Evolutionary conservation across 2,797 vertebrate genomes (phyloP), one percentile per base, ranked within the genome.

Genomic region (Brachyrhaphis roseni): DNA sequence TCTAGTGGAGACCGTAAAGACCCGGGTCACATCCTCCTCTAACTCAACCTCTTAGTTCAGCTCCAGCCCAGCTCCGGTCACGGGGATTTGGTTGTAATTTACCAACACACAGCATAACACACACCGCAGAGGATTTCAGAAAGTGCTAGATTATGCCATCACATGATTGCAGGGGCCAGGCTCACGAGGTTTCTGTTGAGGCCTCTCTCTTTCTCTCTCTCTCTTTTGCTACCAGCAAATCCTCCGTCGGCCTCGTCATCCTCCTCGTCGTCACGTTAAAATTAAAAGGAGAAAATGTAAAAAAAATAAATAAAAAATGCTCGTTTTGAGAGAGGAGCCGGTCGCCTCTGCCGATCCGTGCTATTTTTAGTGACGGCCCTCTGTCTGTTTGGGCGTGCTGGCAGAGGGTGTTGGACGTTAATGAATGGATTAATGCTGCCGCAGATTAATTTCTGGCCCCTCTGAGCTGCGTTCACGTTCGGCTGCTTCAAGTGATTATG

Each of bases 91-190:
- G 31, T 64, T 79, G 74, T 77, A 62, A 71, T 80, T 87, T 76
- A 41, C 74, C 81, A 81, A 81, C 86, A 88, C 74, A 87, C 75
- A 79, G 46, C 64, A 72, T 72, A 70, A 86, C 78, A 55, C 78
- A 70, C 77, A 72, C 74, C 57, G 20, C 28, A 28, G 62, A 78
- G 83, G 79, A 64, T 75, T 86, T 88, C 81, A 78, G 86, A 74
- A 77, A 87, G 82, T 80, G 80, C 77, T 62, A 80, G 90, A 93
- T 92, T 88, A 92, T 81, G 74, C 71, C 83, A 74, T 91, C 91
- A 90, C 86, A 90, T 90, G 88, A 92, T 59, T 81, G 57, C 87
- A 74, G 73, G 76, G 75, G 23, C 47, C 82, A 55, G 83, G 75
- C 74, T 85, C 68, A 53, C 73, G 53, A 70, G 49, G 64, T 81